These are phyloP conservation scores for Pristionchus maxplancki DNA, from an alignment of 2,888 invertebrate genomes.

Conservation along the genomic window DNA sequence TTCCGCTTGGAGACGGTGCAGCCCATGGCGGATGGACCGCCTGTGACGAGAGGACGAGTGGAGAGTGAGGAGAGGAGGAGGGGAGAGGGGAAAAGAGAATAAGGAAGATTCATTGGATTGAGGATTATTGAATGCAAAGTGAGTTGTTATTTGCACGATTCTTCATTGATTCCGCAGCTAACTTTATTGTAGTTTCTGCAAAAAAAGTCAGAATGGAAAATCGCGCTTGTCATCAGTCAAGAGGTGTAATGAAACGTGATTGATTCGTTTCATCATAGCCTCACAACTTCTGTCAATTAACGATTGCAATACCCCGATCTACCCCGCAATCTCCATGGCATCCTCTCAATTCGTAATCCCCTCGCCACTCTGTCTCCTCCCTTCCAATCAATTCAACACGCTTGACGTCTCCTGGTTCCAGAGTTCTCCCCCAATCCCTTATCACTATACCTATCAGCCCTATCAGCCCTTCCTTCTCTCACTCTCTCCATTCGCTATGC, in stretches of 20 bases:
- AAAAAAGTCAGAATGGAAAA: no score
- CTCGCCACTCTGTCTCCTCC: neutral
- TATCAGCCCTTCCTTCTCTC: neutral
- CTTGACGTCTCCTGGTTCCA: neutral
- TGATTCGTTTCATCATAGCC: no score
- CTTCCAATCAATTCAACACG: neutral
- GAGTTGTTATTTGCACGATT: neutral
- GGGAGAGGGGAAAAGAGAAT: neutral
- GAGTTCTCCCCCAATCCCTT: neutral
- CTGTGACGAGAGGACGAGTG: neutral
- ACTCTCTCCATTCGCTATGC: neutral
- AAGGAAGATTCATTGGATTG: neutral
- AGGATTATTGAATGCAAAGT: neutral
- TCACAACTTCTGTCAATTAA: no score
- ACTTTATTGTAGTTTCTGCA: no score
- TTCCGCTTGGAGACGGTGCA: conserved; percentile 12
- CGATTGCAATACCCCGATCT: no score
- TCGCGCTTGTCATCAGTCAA: no score
- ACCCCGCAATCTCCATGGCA: no score
- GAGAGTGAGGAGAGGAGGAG: conserved; percentile 1
- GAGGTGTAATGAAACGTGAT: no score
- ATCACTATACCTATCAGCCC: conserved; percentile 11
- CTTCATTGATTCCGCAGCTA: no score
- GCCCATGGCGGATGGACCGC: conserved; percentile 31
- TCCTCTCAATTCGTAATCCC: no score